These are phyloP conservation scores for Zenarchopterus dispar DNA, from an alignment of 2,797 vertebrate species.

Conservation along the genomic window DNA sequence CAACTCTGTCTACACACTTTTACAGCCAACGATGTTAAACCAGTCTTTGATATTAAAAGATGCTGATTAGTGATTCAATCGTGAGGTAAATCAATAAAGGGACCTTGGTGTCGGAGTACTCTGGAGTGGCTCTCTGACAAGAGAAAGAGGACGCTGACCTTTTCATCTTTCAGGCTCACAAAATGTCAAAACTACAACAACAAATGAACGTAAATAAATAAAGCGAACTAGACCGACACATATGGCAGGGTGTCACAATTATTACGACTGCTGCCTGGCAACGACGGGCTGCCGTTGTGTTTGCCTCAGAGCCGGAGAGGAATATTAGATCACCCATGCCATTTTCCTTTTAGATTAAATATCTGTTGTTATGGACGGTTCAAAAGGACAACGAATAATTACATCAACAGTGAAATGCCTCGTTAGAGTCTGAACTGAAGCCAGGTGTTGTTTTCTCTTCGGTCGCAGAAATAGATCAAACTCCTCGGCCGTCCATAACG, in stretches of 20 bases:
- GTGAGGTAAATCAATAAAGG: too few relatives aligned
- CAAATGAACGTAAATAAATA: constrained; percentile 11
- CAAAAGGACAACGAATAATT: not conserved
- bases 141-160: constrained; percentile 7
- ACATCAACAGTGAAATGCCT: rapidly evolving
- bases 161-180: not conserved
- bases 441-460: not conserved
- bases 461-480: not conserved
- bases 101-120: too few relatives aligned
- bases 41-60: too few relatives aligned
- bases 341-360: not conserved
- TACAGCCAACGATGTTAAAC: too few relatives aligned
- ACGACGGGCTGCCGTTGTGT: constrained; percentile 12
- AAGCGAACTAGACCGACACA: constrained; percentile 24
- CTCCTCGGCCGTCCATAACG: not conserved
- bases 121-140: too few relatives aligned
- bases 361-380: not conserved
- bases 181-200: constrained; percentile 27
- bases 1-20: too few relatives aligned
- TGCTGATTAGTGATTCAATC: too few relatives aligned
- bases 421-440: not conserved
- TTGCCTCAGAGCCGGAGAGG: not conserved
- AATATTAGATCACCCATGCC: not conserved
- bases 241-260: constrained; percentile 28
- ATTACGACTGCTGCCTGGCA: constrained; percentile 33